phyloP scores from a whole-genome alignment of 2,797 vertebrate genomes.

The Notoglanidium macrostoma region DNA sequence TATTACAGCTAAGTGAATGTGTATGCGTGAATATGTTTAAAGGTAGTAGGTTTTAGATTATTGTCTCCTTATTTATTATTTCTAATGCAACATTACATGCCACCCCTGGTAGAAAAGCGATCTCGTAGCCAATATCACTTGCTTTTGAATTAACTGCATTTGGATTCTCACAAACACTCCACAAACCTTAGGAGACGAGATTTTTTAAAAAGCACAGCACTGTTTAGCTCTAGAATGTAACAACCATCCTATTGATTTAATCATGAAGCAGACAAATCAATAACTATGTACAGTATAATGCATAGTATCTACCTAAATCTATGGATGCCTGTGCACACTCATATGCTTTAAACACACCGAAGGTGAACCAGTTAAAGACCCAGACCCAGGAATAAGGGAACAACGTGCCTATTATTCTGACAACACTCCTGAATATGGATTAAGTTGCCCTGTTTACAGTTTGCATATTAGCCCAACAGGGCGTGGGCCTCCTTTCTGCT shows the following conservation, averaged over 20 bases:
- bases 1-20: not conserved
- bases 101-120: not conserved
- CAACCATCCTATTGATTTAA: not conserved
- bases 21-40: not conserved
- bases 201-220: not conserved
- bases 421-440: slow-evolving; percentile 9
- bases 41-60: slow-evolving; percentile 2
- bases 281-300: not conserved
- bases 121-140: not conserved
- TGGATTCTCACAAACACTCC: not conserved
- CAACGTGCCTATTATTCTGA: not conserved
- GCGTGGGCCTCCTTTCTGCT: slow-evolving; percentile 75
- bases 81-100: not conserved
- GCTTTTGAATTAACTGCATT: not conserved
- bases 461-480: slow-evolving; percentile 63
- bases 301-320: not conserved
- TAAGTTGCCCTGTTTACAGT: slow-evolving; percentile 26
- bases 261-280: not conserved
- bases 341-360: not conserved
- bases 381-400: not conserved
- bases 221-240: not conserved
- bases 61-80: not conserved
- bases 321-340: not conserved
- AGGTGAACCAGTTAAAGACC: slow-evolving; percentile 1
- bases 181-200: not conserved